Percentiles rank a stretch among this genome's conserved stretches.
phyloP scores from a whole-genome alignment of 1,140 invertebrate genomes.

The Micrasema minimum region DNA sequence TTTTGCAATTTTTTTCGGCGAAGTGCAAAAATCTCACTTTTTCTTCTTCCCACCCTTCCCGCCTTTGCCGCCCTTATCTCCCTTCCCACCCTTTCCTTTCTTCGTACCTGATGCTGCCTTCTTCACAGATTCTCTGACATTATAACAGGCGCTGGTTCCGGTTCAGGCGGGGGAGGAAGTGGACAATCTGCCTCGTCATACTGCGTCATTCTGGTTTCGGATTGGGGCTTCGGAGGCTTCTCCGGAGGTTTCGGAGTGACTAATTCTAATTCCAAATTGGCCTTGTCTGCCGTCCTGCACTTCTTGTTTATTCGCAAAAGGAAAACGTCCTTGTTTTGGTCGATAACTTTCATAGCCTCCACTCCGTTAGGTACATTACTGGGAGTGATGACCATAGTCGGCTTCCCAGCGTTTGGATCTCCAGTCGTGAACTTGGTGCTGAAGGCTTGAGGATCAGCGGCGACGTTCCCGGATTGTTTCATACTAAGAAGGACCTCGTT shows the following conservation, averaged over 20 bases:
- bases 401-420: slow-evolving; percentile 48
- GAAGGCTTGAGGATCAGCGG: neutral
- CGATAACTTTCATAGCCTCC: slow-evolving; percentile 55
- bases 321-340: slow-evolving; percentile 60
- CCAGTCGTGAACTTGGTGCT: slow-evolving; percentile 18
- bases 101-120: neutral
- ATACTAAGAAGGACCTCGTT: slow-evolving; percentile 32
- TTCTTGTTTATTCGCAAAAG: slow-evolving; percentile 56
- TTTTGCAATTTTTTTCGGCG: too few relatives aligned
- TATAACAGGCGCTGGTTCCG: slow-evolving; percentile 1
- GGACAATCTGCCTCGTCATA: slow-evolving; percentile 55
- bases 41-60: slow-evolving; percentile 27
- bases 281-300: slow-evolving; percentile 47
- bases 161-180: neutral
- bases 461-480: neutral
- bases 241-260: slow-evolving; percentile 58
- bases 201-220: slow-evolving; percentile 58
- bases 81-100: slow-evolving; percentile 1
- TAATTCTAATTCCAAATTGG: slow-evolving; percentile 60
- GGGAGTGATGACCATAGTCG: slow-evolving; percentile 13
- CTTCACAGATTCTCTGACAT: neutral
- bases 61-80: slow-evolving; percentile 8
- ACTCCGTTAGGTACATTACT: slow-evolving; percentile 40
- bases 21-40: neutral
- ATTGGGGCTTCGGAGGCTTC: slow-evolving; percentile 57